These are phyloP conservation scores for Peromyscus californicus DNA, from an alignment of 2,113 vertebrate species.

Conservation along the genomic window DNA sequence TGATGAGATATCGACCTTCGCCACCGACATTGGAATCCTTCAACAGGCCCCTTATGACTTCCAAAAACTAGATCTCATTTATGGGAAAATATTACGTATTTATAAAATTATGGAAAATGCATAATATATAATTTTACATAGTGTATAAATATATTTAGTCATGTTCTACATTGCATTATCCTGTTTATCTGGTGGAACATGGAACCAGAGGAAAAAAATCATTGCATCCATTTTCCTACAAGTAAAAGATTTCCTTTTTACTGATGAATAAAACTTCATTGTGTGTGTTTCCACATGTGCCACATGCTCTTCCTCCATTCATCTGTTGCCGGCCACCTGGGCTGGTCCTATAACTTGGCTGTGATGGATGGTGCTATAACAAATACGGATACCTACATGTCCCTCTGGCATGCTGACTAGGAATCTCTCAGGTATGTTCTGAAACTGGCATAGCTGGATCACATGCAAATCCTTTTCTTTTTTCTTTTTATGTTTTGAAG, in stretches of 20 bases:
- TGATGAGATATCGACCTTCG: neutral
- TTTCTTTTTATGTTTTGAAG: neutral
- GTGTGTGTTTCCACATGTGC: neutral
- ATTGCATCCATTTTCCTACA: neutral
- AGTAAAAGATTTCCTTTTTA: neutral
- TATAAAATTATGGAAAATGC: neutral
- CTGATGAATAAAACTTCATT: neutral
- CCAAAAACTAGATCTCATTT: constrained; percentile 22
- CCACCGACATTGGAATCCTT: neutral
- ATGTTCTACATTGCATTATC: neutral
- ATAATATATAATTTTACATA: neutral
- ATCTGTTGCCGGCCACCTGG: neutral
- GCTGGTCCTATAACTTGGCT: neutral
- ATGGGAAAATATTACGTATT: neutral
- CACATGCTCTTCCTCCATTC: neutral
- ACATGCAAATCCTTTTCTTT: neutral
- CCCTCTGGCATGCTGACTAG: neutral
- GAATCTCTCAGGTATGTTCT: neutral
- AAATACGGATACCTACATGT: neutral
- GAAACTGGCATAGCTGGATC: too few species aligned
- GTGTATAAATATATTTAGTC: neutral
- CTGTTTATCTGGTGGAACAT: neutral
- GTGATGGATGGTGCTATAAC: too few species aligned
- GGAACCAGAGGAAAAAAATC: neutral
- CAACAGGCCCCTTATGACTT: neutral